Evolutionary conservation across 2,113 vertebrate species (phyloP).

Genomic region (Megatriorchis doriae): DNA sequence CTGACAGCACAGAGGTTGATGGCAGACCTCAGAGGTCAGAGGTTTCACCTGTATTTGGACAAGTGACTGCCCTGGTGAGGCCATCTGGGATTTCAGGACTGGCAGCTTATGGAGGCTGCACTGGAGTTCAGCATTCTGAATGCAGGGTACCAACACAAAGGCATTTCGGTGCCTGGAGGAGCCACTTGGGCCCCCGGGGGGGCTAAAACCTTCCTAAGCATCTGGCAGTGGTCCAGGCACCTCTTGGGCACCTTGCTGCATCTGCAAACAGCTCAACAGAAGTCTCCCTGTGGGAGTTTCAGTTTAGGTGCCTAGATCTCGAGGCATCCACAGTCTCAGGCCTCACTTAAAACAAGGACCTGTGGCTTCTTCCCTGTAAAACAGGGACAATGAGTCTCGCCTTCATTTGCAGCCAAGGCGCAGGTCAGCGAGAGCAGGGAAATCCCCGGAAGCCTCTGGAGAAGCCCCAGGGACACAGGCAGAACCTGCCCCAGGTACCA

Average conservation of each 20-base stretch:
- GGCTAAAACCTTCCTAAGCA: neutral
- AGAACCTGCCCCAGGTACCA: fast-evolving
- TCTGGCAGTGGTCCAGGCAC: neutral
- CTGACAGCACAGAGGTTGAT: neutral
- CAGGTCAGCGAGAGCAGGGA: neutral
- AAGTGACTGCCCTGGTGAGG: neutral
- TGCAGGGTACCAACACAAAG: neutral
- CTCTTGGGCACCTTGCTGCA: neutral
- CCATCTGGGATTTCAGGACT: neutral
- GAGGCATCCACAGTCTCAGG: neutral
- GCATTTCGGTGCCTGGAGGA: neutral
- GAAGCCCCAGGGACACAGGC: neutral
- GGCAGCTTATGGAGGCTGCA: neutral
- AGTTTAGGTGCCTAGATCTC: neutral
- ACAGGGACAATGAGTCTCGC: neutral
- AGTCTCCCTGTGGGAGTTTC: neutral
- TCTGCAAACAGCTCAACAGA: neutral
- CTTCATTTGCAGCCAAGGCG: neutral
- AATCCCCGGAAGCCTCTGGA: neutral
- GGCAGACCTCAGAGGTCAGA: neutral
- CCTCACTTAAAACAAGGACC: neutral
- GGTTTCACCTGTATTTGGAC: neutral
- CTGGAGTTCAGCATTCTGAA: neutral
- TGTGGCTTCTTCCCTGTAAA: neutral
- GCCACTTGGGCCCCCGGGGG: neutral